Conservation (phyloP, 1,140 invertebrate species). For the Sitobion miscanthi region DNA sequence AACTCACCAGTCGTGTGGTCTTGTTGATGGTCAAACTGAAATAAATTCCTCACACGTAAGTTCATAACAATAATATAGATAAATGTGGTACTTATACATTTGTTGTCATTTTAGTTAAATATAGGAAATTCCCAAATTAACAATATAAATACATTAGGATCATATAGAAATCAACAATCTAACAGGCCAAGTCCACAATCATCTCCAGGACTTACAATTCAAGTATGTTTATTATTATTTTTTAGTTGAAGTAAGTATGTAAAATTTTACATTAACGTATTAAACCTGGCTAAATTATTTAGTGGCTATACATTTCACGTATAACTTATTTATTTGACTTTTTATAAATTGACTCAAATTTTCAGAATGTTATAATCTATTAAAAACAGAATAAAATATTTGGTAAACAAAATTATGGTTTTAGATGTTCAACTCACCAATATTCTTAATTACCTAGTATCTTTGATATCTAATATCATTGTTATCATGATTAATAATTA, state of each 20-base stretch:
- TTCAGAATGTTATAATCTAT: background rate
- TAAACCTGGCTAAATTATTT: background rate
- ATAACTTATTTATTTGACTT: background rate
- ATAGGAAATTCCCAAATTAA: constrained; percentile 51
- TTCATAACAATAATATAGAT: background rate
- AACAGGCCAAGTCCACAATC: constrained; percentile 69
- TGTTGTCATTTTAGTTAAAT: constrained; percentile 25
- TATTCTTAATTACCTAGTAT: background rate
- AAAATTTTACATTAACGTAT: background rate
- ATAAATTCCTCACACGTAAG: constrained; percentile 52
- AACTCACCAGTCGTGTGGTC: constrained; percentile 14
- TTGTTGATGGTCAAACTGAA: constrained; percentile 45
- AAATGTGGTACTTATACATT: background rate
- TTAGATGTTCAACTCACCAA: background rate
- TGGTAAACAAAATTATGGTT: background rate
- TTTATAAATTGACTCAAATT: background rate
- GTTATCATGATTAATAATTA: background rate
- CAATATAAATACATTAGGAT: constrained; percentile 62
- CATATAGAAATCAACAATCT: constrained; percentile 67
- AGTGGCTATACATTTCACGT: background rate
- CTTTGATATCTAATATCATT: background rate
- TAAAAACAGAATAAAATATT: background rate
- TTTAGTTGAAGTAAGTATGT: background rate
- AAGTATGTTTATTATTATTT: constrained; percentile 57
- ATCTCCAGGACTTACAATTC: constrained; percentile 67